Percentiles rank a stretch among this genome's conserved stretches.
These are phyloP conservation scores for Drosophila serrata DNA, from an alignment of 1,140 invertebrate genomes.

Conservation along the genomic window DNA sequence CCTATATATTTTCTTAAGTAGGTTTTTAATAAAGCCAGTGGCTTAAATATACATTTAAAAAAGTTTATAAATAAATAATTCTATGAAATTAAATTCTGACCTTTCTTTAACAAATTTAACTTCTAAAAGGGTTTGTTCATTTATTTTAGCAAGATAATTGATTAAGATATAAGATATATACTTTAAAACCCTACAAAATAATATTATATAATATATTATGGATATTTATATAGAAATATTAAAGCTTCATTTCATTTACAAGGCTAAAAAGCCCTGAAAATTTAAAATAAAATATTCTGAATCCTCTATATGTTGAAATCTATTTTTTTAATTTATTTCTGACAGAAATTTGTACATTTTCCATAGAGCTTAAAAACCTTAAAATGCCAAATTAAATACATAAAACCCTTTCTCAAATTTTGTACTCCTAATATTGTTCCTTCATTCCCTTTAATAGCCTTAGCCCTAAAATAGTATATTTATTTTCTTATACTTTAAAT, in stretches of 20 bases:
- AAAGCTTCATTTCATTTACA: no score
- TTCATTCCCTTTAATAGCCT: not conserved
- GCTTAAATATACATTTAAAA: not conserved
- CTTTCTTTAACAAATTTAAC: not conserved
- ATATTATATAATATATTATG: no score
- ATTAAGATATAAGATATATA: no score
- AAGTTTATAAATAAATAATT: not conserved
- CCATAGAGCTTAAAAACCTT: no score
- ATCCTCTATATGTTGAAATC: no score
- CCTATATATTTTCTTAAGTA: not conserved
- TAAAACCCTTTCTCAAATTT: not conserved
- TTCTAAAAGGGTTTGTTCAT: fast-evolving
- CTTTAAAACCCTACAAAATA: not conserved
- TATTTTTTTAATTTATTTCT: no score
- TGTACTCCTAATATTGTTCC: not conserved
- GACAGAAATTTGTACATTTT: no score
- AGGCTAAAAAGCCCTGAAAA: no score
- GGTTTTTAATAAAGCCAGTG: not conserved
- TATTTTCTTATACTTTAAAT: not conserved
- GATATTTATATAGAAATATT: no score
- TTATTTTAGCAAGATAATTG: no score
- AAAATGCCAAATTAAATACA: not conserved
- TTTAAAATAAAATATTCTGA: no score
- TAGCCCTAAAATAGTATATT: not conserved
- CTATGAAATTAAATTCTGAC: not conserved